These are phyloP conservation scores for Erpornis zantholeuca DNA, from an alignment of 2,113 vertebrate genomes.

Conservation along the genomic window DNA sequence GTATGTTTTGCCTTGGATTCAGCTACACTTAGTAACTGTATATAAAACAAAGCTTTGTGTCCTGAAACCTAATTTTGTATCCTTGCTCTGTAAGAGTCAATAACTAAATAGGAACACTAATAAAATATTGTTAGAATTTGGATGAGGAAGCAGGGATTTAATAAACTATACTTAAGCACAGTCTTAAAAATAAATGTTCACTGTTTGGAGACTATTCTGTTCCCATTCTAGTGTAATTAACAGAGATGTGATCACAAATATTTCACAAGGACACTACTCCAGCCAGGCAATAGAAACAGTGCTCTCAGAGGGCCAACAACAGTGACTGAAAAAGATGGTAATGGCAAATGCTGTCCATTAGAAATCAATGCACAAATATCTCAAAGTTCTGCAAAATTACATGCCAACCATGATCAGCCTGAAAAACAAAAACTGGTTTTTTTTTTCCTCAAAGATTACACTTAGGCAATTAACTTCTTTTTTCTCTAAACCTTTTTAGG, in stretches of 20 bases:
- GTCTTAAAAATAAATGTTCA: neutral
- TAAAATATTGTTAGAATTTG: neutral
- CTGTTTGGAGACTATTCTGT: neutral
- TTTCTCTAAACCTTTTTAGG: neutral
- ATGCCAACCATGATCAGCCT: neutral
- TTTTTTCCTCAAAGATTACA: neutral
- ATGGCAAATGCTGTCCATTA: neutral
- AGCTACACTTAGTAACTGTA: neutral
- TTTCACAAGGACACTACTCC: neutral
- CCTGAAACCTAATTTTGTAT: neutral
- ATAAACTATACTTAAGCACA: neutral
- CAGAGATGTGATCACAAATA: neutral
- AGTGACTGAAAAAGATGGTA: neutral
- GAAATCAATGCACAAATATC: neutral
- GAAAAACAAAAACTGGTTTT: neutral
- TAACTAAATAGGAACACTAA: neutral
- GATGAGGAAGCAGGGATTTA: neutral
- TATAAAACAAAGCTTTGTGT: neutral
- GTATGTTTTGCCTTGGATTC: slow-evolving; percentile 7
- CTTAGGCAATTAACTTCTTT: accelerated
- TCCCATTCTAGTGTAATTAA: neutral
- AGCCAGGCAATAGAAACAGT: neutral
- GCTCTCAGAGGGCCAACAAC: neutral
- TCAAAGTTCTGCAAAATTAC: neutral
- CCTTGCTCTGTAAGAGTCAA: neutral